Evolutionary conservation across 1,140 invertebrate species (phyloP).

Genomic region (Linepithema humile): DNA sequence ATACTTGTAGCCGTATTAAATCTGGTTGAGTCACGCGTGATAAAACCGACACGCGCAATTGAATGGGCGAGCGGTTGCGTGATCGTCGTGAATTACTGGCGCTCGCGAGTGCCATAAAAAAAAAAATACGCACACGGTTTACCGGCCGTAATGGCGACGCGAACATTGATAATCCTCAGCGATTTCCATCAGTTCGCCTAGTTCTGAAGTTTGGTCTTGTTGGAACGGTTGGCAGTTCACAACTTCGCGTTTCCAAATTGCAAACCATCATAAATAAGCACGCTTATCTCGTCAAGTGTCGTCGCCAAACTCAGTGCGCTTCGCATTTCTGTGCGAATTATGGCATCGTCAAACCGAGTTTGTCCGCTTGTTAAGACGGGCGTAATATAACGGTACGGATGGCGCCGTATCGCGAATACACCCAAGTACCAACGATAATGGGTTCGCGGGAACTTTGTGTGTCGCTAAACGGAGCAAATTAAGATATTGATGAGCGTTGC

Average conservation of each 20-base stretch:
- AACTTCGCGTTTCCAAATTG: slow-evolving; percentile 59
- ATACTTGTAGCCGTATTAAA: slow-evolving; percentile 6
- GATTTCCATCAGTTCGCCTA: neutral
- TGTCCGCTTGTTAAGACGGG: slow-evolving; percentile 37
- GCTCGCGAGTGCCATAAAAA: neutral
- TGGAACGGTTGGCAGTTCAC: slow-evolving; percentile 23
- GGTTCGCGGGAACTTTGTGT: slow-evolving; percentile 14
- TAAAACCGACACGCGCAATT: slow-evolving; percentile 14
- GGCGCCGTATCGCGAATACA: neutral
- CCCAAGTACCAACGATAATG: neutral
- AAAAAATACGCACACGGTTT: neutral
- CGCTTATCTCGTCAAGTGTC: slow-evolving; percentile 58
- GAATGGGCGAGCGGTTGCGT: neutral
- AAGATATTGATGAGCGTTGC: slow-evolving; percentile 39
- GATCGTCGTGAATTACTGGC: neutral
- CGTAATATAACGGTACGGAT: neutral
- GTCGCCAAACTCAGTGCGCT: slow-evolving; percentile 39
- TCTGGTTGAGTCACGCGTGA: neutral
- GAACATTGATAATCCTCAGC: neutral
- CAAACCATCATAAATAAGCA: slow-evolving; percentile 48
- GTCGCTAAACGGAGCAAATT: slow-evolving; percentile 30
- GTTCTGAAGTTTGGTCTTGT: slow-evolving; percentile 2
- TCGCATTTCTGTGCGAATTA: slow-evolving; percentile 55
- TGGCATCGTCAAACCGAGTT: slow-evolving; percentile 44
- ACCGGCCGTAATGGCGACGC: neutral